These are phyloP conservation scores for Chelonus insularis DNA, from an alignment of 1,140 invertebrate genomes.

Conservation along the genomic window DNA sequence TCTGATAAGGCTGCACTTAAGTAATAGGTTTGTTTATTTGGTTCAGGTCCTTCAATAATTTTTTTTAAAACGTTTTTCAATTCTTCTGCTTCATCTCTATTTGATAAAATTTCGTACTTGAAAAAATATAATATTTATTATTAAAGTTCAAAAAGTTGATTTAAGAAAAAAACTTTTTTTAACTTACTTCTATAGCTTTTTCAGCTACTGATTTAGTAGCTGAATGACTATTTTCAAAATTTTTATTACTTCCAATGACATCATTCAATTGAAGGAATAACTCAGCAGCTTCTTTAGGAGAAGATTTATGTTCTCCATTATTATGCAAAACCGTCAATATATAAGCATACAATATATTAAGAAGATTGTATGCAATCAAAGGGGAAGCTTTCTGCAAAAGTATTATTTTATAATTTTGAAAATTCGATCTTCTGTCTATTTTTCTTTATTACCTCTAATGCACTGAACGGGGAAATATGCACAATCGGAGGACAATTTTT, in stretches of 20 bases:
- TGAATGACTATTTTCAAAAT: background rate
- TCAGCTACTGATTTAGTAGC: background rate
- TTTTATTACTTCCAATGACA: background rate
- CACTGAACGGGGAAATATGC: slow-evolving; percentile 59
- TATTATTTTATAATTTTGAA: no score
- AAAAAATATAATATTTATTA: no score
- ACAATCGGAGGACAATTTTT: slow-evolving; percentile 56
- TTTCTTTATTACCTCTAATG: slow-evolving; percentile 62
- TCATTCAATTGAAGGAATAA: slow-evolving; percentile 11
- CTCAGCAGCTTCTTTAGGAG: background rate
- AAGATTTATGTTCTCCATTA: slow-evolving; percentile 67
- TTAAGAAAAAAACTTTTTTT: no score
- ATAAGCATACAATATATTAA: slow-evolving; percentile 72
- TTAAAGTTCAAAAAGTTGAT: no score
- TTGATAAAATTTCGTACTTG: background rate
- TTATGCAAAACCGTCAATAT: slow-evolving; percentile 68
- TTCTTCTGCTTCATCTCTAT: background rate
- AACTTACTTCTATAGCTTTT: slow-evolving; percentile 5
- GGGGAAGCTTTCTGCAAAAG: slow-evolving; percentile 68
- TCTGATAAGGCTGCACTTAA: slow-evolving; percentile 1
- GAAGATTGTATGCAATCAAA: slow-evolving; percentile 69
- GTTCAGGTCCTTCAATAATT: slow-evolving; percentile 3
- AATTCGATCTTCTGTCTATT: no score
- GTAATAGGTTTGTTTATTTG: background rate
- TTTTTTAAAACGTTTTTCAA: background rate